Evolutionary conservation across 2,113 vertebrate genomes (phyloP).

Genomic region (Poeciliopsis retropinna): DNA sequence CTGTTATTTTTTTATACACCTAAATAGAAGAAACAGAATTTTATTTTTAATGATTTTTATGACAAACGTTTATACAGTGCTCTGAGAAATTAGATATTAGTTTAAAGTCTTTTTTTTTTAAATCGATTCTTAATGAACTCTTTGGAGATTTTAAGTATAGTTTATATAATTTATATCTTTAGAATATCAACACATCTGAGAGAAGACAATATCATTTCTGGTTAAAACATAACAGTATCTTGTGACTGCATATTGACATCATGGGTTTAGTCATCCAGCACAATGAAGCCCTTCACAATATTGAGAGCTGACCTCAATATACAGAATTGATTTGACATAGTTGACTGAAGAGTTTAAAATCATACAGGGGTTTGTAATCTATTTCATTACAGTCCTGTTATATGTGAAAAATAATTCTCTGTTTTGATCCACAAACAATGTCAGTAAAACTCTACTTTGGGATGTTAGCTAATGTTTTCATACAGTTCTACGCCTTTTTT

Average conservation of each 20-base stretch:
- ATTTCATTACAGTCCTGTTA: neutral
- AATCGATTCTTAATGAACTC: neutral
- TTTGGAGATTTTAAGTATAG: constrained; percentile 17
- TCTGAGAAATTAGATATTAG: neutral
- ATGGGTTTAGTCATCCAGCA: constrained; percentile 49
- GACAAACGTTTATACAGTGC: neutral
- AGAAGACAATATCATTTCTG: constrained; percentile 39
- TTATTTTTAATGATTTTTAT: neutral
- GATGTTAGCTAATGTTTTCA: neutral
- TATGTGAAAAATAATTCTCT: neutral
- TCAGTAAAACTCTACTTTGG: neutral
- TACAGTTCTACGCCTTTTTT: neutral
- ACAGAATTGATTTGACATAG: constrained; percentile 23
- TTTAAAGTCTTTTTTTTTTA: neutral
- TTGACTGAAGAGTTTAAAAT: constrained; percentile 3
- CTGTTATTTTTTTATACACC: neutral
- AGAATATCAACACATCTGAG: constrained; percentile 28
- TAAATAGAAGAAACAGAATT: neutral
- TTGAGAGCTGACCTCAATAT: constrained; percentile 10
- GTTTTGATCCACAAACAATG: neutral
- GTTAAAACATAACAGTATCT: constrained; percentile 52
- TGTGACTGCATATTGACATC: constrained; percentile 60
- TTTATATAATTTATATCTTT: constrained; percentile 20
- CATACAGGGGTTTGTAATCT: neutral
- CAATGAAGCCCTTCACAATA: constrained; percentile 63